Base-by-base conservation (phyloP, 2,113 vertebrate genomes). In the Pollimyrus isidori region DNA sequence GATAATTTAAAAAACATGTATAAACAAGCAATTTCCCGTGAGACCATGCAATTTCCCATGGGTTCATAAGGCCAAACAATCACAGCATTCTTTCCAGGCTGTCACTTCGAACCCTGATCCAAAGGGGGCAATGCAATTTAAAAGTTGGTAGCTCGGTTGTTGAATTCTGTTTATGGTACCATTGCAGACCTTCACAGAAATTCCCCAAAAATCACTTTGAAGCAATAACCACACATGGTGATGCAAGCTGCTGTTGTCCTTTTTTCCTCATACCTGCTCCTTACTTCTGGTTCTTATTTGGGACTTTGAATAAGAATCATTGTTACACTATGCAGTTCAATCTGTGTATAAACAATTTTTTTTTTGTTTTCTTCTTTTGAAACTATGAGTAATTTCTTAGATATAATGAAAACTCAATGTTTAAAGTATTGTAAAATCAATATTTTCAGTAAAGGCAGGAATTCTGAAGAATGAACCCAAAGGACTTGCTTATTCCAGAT, bases 401-500 rank as follows among this genome's bases (percentile, higher is more conserved):
- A 35, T 35, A 39, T 87, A 53, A 87, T 87, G 26, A 87, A 53
- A 53, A 53, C 50, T 52, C 23, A 53, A 35, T 53, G 56, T 87
- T 87, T 65, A 87, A 58, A 87, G 56, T 62, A 21, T 87, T 87
- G 5, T 62, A 87, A 46, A 65, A 65, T 65, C 52, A 62, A 65
- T 65, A 87, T 58, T 19, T 39, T 26, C 49, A 86, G 85, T 46
- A 65, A 65, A 87, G 56, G 35, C 56, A 42, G 21, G 30, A 49
- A 86, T 49, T n/a, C 17, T 52, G 23, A 50, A 87, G 50, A 87
- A 53, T 56, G 35, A 87, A 87, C 49, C 50, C 49, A 50, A 53
- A 87, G 50, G 86, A 56, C 53, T 62, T n/a, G 39, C 39, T 45
- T 23, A 65, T 65, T 87, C 30, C 35, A 23, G 21, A 87, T 87